Evolutionary conservation across 2,888 invertebrate species (phyloP), one percentile per base, ranked within the genome.

Genomic region (Campoplex nolae): DNA sequence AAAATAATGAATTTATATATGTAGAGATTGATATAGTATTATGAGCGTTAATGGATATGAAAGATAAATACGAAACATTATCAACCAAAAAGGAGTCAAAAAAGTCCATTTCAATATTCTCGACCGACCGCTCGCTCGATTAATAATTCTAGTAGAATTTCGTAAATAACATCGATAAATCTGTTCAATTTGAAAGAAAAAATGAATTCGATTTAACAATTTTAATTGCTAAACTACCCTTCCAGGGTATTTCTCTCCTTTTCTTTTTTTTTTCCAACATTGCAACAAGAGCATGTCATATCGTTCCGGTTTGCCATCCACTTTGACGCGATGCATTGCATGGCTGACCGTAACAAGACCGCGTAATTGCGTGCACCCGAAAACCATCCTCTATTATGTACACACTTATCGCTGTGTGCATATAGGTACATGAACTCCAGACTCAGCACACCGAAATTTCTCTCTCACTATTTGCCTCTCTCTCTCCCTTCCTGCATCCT

Each of bases 321-420:
- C 82, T 85, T 85, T 84, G 78, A 87, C 82, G 79, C 82, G 56
- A 56, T 74, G 58, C 68, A 82, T 56, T 70, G 84, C 78, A 70
- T 75, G 84, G 75, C 80, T 85, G 85, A 87, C 87, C 87, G 75
- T 78, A 82, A 83, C 82, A 51, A 78, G 74, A 78, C 82, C 87
- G 70, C 87, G 78, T 82, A 78, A 87, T 87, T 87, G 78, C 84
- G 74, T 58, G 35, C 68, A 35, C 68, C 58, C 84, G 28, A 62
- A 74, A 81, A 76, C 75, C 75, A 68, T 74, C 74, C 54, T 58
- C 35, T 77, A 62, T 32, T 56, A 58, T 28, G 35, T 13, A 62
- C 32, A 67, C 62, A 79, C 75, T 65, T 38, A 73, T 51, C 48
- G 18, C 45, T 58, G 8, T 28, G 18, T 73, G 32, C 35, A 73